Percentiles rank a stretch among this genome's conserved stretches.
Evolutionary conservation across 2,797 vertebrate species (phyloP).

Genomic region (Phalanger gymnotis): DNA sequence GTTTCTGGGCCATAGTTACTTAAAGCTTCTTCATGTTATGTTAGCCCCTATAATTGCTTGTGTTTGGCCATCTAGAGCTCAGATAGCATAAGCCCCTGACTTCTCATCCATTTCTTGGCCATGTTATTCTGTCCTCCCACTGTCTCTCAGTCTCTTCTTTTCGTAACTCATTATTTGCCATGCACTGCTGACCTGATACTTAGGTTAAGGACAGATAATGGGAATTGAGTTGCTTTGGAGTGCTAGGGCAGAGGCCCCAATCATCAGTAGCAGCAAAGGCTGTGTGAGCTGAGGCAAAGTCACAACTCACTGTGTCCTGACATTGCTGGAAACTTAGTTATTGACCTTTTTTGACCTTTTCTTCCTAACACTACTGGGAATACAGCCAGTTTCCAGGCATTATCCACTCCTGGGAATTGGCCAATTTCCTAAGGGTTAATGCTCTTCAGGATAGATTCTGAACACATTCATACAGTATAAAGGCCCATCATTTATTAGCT

Average conservation of each 20-base stretch:
- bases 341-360: slow-evolving; percentile 50
- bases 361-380: slow-evolving; percentile 46
- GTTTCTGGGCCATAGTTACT: neutral
- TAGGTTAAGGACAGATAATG: neutral
- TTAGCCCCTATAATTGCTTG: neutral
- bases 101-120: neutral
- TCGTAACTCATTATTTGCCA: slow-evolving; percentile 29
- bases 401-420: slow-evolving; percentile 34
- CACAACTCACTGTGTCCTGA: neutral
- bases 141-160: slow-evolving; percentile 29
- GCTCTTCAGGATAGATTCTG: slow-evolving; percentile 34
- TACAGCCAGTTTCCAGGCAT: slow-evolving; percentile 47
- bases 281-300: slow-evolving; percentile 29
- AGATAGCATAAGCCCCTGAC: neutral
- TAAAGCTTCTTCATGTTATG: slow-evolving; percentile 32
- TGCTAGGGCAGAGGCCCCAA: neutral
- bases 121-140: neutral
- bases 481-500: slow-evolving; percentile 35
- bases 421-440: slow-evolving; percentile 63
- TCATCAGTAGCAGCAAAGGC: slow-evolving; percentile 10
- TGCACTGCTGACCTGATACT: slow-evolving; percentile 6
- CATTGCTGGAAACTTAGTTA: slow-evolving; percentile 52
- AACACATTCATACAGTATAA: slow-evolving; percentile 34
- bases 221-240: slow-evolving; percentile 38
- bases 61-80: neutral